phyloP scores from a whole-genome alignment of 64 coral and sea anemone genomes.

The Catalaphyllia jardinei region DNA sequence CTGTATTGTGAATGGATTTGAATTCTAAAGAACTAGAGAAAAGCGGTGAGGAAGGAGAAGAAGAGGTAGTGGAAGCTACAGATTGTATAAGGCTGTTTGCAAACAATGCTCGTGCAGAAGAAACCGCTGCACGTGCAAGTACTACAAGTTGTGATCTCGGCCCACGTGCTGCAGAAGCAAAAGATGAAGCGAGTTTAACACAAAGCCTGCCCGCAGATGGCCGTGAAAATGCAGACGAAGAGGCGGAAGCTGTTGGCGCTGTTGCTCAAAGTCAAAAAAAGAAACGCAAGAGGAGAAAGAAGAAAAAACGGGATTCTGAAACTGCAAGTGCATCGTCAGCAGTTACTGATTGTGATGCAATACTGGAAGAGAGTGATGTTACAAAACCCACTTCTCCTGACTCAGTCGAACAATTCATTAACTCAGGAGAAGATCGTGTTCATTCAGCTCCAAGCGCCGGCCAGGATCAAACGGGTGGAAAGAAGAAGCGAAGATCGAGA shows the following conservation, averaged over 20 bases:
- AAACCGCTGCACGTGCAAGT: background rate
- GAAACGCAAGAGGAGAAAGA: conserved; percentile 36
- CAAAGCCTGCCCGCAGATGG: background rate
- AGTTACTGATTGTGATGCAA: background rate
- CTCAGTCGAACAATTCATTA: background rate
- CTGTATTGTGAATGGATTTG: background rate
- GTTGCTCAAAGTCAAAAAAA: conserved; percentile 9
- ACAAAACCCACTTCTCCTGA: background rate
- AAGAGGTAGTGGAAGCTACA: conserved; percentile 3
- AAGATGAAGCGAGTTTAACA: background rate
- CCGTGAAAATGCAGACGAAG: background rate
- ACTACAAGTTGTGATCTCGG: too few relatives aligned
- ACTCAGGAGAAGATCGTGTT: background rate
- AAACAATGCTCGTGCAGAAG: background rate
- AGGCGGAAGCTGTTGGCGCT: background rate
- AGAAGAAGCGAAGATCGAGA: conserved; percentile 31
- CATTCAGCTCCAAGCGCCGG: background rate
- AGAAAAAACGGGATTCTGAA: conserved; percentile 22
- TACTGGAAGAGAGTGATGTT: background rate
- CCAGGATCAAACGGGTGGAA: background rate
- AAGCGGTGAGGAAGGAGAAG: background rate
- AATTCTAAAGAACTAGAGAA: background rate
- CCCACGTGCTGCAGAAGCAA: background rate
- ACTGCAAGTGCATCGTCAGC: background rate
- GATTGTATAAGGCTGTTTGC: background rate